Conservation (phyloP, 2,797 vertebrate genomes). For the Setipinna tenuifilis region DNA sequence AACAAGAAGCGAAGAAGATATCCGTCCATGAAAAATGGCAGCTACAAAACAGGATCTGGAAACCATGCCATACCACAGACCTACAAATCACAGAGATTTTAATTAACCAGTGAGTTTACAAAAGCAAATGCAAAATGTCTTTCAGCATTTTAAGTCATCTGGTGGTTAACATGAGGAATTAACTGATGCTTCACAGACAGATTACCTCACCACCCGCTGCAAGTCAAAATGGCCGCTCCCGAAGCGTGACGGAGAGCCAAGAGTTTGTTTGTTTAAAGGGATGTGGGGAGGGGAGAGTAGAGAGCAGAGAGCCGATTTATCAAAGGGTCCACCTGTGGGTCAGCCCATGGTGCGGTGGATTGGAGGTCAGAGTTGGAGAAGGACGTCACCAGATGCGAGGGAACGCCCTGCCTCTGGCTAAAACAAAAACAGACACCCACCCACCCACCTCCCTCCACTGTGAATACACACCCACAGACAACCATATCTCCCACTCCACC, state of each 20-base stretch:
- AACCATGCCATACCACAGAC: neutral
- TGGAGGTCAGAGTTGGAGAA: neutral
- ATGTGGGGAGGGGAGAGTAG: neutral
- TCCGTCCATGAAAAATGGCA: neutral
- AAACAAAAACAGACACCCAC: slow-evolving; percentile 20
- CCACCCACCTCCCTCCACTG: neutral
- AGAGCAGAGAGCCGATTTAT: neutral
- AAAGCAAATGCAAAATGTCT: neutral
- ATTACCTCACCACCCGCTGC: neutral
- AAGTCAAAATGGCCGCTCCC: neutral
- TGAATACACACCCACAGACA: neutral
- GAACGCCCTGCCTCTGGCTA: neutral
- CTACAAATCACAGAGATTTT: neutral
- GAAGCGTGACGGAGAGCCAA: slow-evolving; percentile 7
- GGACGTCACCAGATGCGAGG: neutral
- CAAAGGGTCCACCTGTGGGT: neutral
- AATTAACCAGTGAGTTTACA: neutral
- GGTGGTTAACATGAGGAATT: neutral
- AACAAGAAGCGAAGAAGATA: neutral
- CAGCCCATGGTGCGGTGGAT: neutral
- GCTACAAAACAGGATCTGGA: neutral
- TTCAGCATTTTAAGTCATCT: neutral
- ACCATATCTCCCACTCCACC: neutral
- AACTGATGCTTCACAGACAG: neutral
- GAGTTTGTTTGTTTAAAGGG: slow-evolving; percentile 20